Evolutionary conservation across 2,888 invertebrate species (phyloP), one percentile per base, ranked within the genome.

Genomic region (Tetragnatha montana): DNA sequence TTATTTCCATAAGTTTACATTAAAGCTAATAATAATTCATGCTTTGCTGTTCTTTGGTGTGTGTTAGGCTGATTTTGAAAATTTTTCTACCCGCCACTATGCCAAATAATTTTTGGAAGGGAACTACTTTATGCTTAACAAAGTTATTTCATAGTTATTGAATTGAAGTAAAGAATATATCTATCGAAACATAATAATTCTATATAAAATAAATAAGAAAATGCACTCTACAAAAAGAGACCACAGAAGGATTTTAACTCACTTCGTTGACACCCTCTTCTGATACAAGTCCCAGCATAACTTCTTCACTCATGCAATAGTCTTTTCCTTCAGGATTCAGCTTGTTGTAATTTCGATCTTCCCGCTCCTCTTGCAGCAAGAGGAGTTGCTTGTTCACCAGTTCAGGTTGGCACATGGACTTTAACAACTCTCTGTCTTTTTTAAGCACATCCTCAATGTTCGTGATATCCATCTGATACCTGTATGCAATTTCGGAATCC

Each of bases 341-440:
- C 74, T 88, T 88, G 47, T 80, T 75, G 35, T 88, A 71, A 21
- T 76, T 87, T 70, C 82, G 79, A 60, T 74, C 74, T 51, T 87
- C 70, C 6, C 88, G 47, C 50, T 91, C 89, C 8, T 82, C 49
- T 35, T 91, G 89, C 17, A 91, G 80, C 47, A 83, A 60, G 22
- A 70, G 80, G 10, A 90, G 73, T 17, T 91, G 91, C n/a, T 88
- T 68, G 22, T 84, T 90, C 0, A 91, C 91, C n/a, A 90, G 74
- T 3, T 91, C 85, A 3, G 91, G 91, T 47, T 91, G 91, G 7
- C 74, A 68, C 91, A 91, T 90, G 10, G 83, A 75, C 51, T 79
- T 79, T 6, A 91, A 73, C 6, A 68, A 70, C 22, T 91, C 88
- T 60, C 76, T 69, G 69, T 91, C 91, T 69, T 90, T 91, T 68